phyloP scores from a whole-genome alignment of 2,888 invertebrate genomes.

The Hirtodrosophila confusa region DNA sequence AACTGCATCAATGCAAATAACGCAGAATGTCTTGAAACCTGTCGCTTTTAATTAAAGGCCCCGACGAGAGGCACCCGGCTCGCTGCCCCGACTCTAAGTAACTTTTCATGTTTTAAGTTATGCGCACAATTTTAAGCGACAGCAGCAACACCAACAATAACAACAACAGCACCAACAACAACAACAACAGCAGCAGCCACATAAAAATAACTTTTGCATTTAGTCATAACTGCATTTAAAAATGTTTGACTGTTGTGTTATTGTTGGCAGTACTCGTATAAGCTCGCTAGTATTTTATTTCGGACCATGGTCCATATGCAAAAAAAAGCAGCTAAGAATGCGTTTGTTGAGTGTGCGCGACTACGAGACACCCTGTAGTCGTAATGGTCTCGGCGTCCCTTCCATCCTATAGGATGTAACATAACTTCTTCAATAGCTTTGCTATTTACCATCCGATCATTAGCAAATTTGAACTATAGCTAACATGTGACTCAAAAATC shows the following conservation, averaged over 20 bases:
- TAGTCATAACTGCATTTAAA: conserved; percentile 77
- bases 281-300: conserved; percentile 27
- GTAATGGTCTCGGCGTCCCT: too few species aligned
- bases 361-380: too few species aligned
- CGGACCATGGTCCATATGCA: conserved; percentile 33
- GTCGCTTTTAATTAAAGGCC: conserved; percentile 79
- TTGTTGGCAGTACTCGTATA: conserved; percentile 26
- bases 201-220: conserved; percentile 72
- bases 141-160: conserved; percentile 31
- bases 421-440: too few species aligned
- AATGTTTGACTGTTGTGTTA: conserved; percentile 40
- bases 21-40: conserved; percentile 69
- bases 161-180: conserved; percentile 12
- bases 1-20: conserved; percentile 67
- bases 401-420: too few species aligned
- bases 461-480: too few species aligned
- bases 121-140: conserved; percentile 74
- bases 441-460: too few species aligned
- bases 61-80: conserved; percentile 15
- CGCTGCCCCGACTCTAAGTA: conserved; percentile 62
- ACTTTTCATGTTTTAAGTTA: conserved; percentile 76
- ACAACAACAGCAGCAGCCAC: conserved; percentile 13
- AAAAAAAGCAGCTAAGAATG: conserved; percentile 7
- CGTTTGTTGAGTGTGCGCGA: not conserved
- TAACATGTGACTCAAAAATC: too few species aligned